A percentile compares a stretch with the other conserved stretches of the same genome.
Conservation (phyloP, 2,113 vertebrate species). For the Dicaeum eximium region DNA sequence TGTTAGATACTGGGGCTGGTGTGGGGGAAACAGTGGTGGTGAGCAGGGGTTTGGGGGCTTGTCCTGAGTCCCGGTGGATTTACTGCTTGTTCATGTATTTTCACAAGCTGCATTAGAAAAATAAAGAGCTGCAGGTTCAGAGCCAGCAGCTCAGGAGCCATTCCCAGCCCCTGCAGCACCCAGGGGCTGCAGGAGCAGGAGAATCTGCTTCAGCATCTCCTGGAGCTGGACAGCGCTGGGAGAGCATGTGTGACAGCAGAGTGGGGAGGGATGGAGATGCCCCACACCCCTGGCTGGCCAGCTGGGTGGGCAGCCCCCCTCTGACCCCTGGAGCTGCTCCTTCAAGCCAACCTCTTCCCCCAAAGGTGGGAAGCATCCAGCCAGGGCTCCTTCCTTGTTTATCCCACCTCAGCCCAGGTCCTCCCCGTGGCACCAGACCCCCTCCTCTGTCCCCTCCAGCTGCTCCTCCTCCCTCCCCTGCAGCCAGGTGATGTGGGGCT, state of each 20-base stretch:
- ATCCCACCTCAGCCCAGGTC: background rate
- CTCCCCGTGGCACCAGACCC: background rate
- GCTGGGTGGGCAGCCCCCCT: background rate
- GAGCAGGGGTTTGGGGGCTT: background rate
- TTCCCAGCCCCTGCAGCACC: background rate
- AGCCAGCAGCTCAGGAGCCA: background rate
- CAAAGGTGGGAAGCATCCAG: background rate
- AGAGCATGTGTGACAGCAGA: background rate
- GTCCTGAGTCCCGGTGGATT: background rate
- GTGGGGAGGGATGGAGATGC: rapidly evolving
- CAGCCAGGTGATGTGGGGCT: background rate
- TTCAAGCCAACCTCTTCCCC: background rate
- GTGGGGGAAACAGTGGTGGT: background rate
- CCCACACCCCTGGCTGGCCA: rapidly evolving
- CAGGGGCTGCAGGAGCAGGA: background rate
- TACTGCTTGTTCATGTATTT: background rate
- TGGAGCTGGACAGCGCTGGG: background rate
- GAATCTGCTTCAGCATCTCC: background rate
- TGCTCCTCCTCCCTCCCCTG: background rate
- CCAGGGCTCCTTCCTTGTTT: background rate
- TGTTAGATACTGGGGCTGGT: background rate
- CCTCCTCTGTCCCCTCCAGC: background rate
- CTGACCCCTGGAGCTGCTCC: background rate
- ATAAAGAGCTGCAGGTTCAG: background rate
- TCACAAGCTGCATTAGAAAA: background rate